Percentiles rank a stretch among this genome's conserved stretches.
Conservation (phyloP, 2,113 vertebrate genomes). For the Clinocottus analis region DNA sequence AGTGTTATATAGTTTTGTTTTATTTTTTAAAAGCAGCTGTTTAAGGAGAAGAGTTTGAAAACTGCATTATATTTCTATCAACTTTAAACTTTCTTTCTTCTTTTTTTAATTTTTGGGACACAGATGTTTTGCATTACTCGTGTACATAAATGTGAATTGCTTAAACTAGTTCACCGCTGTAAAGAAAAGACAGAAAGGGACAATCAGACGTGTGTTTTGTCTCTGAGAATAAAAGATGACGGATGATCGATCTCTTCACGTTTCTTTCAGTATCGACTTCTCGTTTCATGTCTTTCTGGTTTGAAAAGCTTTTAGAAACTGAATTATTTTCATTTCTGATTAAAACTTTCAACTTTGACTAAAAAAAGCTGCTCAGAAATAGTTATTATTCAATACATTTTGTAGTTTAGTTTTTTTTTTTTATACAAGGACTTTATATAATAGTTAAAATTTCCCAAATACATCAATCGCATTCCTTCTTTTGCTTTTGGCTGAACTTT, state of each 20-base stretch:
- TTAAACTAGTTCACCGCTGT: conserved; percentile 31
- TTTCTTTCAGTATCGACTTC: background rate
- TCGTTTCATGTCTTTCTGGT: background rate
- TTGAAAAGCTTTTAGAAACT: background rate
- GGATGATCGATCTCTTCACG: background rate
- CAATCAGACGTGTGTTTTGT: background rate
- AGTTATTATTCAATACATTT: too few species aligned
- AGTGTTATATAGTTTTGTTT: background rate
- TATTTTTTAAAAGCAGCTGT: conserved; percentile 40
- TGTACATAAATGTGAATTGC: conserved; percentile 51
- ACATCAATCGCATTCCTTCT: too few species aligned
- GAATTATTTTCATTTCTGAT: background rate
- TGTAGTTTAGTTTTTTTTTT: too few species aligned
- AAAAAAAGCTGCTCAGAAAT: too few species aligned
- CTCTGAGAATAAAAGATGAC: background rate
- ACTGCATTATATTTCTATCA: conserved; percentile 3
- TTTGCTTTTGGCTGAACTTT: too few species aligned
- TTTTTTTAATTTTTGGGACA: conserved; percentile 9
- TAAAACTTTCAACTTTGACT: background rate
- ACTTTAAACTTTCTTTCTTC: conserved; percentile 1
- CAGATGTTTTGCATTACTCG: conserved; percentile 10
- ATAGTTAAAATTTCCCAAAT: too few species aligned
- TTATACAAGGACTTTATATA: too few species aligned
- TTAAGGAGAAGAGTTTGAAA: conserved; percentile 25
- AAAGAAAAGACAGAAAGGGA: conserved; percentile 14